Evolutionary conservation across 2,888 invertebrate genomes (phyloP), one percentile per base, ranked within the genome.

Genomic region (Clanis bilineata): DNA sequence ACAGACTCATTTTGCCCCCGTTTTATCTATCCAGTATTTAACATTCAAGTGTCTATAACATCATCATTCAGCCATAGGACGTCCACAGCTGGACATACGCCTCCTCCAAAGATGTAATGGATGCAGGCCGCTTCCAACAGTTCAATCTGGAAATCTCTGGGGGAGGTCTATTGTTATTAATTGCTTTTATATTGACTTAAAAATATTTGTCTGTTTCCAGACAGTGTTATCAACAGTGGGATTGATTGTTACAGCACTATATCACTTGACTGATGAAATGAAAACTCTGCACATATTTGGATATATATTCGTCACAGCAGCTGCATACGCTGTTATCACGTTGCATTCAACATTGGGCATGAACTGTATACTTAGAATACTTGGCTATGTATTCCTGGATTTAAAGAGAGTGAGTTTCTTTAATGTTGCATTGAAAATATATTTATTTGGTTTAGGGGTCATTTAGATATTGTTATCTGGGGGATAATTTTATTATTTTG

Each of bases 181-280:
- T 4, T 39, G 39, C 6, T 7, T 32, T 15, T 66, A 58, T 57
- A 57, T 62, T 64, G 63, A 61, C 64, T 41, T 65, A 67, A 41
- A 41, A 18, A 41, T 64, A 65, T 60, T 76, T 74, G 61, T 28
- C 64, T 74, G 62, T 76, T 89, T 90, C 83, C 88, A 90, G 90
- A 83, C 81, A 68, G 71, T 82, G 66, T 82, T 88, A 69, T 76
- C 82, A 73, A 78, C 87, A 64, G 86, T 86, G 70, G 85, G 77
- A 72, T 76, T 88, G 64, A 83, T 89, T 77, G 80, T 87, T 76
- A 78, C 82, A 80, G 83, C 77, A n/a, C 64, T 90, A 61, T 75
- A 61, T 64, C 0, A 68, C 59, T 64, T 88, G 69, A 70, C 68
- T 2, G 74, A 77, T 1, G 62, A 72, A 15, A 65, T 73, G 38